Percentiles rank a stretch among this genome's conserved stretches.
Evolutionary conservation across 2,113 vertebrate species (phyloP).

Genomic region (Crotalus horridus): DNA sequence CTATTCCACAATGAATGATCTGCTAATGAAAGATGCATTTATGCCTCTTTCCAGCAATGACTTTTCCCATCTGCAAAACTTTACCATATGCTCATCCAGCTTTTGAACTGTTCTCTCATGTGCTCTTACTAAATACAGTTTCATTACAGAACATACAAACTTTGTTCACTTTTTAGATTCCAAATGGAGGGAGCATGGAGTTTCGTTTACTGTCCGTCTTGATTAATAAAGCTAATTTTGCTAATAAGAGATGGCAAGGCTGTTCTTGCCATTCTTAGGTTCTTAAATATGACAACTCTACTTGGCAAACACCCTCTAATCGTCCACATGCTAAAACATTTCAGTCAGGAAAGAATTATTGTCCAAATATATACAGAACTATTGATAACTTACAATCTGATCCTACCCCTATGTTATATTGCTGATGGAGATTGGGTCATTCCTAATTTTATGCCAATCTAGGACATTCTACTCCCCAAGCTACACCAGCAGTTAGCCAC

Average conservation of each 20-base stretch:
- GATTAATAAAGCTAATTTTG: conserved; percentile 22
- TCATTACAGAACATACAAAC: conserved; percentile 35
- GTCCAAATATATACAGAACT: background rate
- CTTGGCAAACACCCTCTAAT: background rate
- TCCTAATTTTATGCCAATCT: background rate
- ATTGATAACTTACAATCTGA: background rate
- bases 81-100: conserved; percentile 29
- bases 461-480: background rate
- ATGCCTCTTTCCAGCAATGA: conserved; percentile 35
- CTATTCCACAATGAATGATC: conserved; percentile 5
- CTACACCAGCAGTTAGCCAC: background rate
- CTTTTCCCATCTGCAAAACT: conserved; percentile 27
- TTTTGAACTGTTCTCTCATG: conserved; percentile 12
- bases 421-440: background rate
- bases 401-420: background rate
- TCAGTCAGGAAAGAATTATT: background rate
- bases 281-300: conserved; percentile 14
- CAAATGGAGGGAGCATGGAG: conserved; percentile 22
- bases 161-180: conserved; percentile 32
- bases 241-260: conserved; percentile 6
- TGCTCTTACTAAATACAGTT: conserved; percentile 17
- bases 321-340: background rate
- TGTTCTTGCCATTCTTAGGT: background rate
- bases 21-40: conserved; percentile 24
- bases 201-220: background rate